These are phyloP conservation scores for Coenonympha glycerion DNA, from an alignment of 2,888 invertebrate species.

Conservation along the genomic window DNA sequence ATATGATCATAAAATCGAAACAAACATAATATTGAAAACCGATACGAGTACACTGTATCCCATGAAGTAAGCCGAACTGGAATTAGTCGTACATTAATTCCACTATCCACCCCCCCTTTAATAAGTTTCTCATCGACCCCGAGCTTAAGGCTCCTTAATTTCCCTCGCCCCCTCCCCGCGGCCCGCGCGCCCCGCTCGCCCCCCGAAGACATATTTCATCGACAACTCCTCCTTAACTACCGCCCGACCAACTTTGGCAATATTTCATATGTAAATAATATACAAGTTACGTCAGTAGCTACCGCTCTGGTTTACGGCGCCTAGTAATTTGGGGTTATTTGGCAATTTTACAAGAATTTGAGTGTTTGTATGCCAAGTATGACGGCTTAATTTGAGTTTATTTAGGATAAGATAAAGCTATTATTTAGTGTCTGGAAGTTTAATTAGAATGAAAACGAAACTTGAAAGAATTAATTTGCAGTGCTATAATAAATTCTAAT, in stretches of 20 bases:
- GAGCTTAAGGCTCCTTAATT: slow-evolving; percentile 69
- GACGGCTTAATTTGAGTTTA: slow-evolving; percentile 18
- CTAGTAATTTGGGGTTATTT: slow-evolving; percentile 23
- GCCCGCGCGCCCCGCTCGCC: slow-evolving; percentile 30
- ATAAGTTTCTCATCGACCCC: slow-evolving; percentile 60
- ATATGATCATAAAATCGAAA: not conserved
- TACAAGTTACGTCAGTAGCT: slow-evolving; percentile 49
- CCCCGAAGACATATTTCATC: slow-evolving; percentile 75
- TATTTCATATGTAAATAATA: slow-evolving; percentile 68
- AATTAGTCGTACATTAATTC: slow-evolving; percentile 35
- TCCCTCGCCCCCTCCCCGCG: slow-evolving; percentile 33
- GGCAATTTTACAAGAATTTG: slow-evolving; percentile 23
- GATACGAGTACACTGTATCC: not conserved
- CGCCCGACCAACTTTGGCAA: slow-evolving; percentile 60
- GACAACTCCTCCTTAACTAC: slow-evolving; percentile 64
- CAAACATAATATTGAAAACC: not conserved
- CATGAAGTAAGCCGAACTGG: slow-evolving; percentile 25
- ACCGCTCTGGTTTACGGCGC: slow-evolving; percentile 21
- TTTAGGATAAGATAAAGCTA: slow-evolving; percentile 5
- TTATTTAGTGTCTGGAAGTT: not conserved
- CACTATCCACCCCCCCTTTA: slow-evolving; percentile 40
- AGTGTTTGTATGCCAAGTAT: slow-evolving; percentile 20
- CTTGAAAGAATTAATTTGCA: too few relatives aligned
- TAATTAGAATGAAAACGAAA: too few relatives aligned
- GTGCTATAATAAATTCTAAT: too few relatives aligned